phyloP scores from a whole-genome alignment of 2,888 invertebrate species.

The Nebria brevicollis region DNA sequence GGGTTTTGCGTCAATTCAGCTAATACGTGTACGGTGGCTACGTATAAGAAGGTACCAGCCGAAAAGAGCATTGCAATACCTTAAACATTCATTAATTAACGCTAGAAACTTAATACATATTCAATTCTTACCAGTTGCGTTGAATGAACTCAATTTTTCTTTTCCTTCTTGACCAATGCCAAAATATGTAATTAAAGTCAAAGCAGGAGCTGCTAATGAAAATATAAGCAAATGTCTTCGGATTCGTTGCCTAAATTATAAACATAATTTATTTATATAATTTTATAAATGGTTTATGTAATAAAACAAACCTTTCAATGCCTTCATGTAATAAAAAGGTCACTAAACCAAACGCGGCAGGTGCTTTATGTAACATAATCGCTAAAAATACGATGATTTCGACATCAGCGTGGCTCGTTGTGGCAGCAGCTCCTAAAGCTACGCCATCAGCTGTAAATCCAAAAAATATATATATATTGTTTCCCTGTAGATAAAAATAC shows the following conservation, averaged over 20 bases:
- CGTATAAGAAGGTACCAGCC: constrained; percentile 98
- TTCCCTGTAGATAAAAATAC: constrained; percentile 5
- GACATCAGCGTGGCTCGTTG: constrained; percentile 94
- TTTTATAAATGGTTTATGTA: not conserved
- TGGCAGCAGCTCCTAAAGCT: constrained; percentile 97
- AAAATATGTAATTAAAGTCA: constrained; percentile 92
- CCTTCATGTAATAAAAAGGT: constrained; percentile 97
- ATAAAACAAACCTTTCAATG: constrained; percentile 74
- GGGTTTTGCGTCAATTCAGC: constrained; percentile 85
- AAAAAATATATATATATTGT: not conserved
- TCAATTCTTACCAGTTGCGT: constrained; percentile 80
- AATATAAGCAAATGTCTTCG: constrained; percentile 91
- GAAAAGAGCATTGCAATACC: constrained; percentile 97
- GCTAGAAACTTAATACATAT: not conserved
- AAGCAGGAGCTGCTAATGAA: constrained; percentile 89
- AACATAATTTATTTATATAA: constrained; percentile 3
- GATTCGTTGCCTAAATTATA: constrained; percentile 73
- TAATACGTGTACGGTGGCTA: constrained; percentile 97
- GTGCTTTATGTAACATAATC: constrained; percentile 99
- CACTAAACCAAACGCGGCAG: constrained; percentile 97
- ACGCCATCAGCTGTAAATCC: constrained; percentile 88
- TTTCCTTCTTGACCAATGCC: constrained; percentile 94
- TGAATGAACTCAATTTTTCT: constrained; percentile 86
- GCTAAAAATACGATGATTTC: constrained; percentile 98
- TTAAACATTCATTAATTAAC: constrained; percentile 55